Conservation (phyloP, 2,797 vertebrate genomes). For the Leptodactylus fallax region DNA sequence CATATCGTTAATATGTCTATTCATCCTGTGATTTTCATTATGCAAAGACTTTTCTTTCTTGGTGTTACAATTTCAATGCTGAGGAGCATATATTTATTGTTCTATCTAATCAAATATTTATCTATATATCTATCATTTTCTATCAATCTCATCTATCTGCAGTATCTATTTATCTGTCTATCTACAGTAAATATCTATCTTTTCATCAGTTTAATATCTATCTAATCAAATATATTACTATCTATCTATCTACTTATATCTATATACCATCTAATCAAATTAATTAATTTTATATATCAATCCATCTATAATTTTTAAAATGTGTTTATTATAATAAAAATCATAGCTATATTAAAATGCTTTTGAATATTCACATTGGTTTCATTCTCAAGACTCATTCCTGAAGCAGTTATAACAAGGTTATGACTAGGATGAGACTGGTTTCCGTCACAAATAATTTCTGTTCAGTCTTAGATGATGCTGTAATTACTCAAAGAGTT, state of each 20-base stretch:
- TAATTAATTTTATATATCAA: neutral
- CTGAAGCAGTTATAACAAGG: neutral
- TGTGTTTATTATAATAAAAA: neutral
- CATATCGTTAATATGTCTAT: too few species aligned
- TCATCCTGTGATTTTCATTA: too few species aligned
- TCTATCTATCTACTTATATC: neutral
- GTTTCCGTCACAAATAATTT: conserved; percentile 12
- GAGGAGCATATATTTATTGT: too few species aligned
- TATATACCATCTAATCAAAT: neutral
- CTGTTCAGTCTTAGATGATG: neutral
- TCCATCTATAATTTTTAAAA: neutral
- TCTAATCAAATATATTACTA: too few species aligned
- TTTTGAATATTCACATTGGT: neutral
- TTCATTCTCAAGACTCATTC: neutral
- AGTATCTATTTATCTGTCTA: neutral
- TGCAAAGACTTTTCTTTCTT: too few species aligned
- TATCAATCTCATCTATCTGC: too few species aligned
- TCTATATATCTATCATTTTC: neutral
- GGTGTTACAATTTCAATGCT: too few species aligned
- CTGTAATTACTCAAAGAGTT: conserved; percentile 8
- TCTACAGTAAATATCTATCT: too few species aligned
- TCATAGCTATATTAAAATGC: neutral
- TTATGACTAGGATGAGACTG: neutral
- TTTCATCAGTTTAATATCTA: too few species aligned
- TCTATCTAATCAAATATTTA: neutral